Conservation (phyloP, 2,113 vertebrate genomes). For the Brevimyrus niger region DNA sequence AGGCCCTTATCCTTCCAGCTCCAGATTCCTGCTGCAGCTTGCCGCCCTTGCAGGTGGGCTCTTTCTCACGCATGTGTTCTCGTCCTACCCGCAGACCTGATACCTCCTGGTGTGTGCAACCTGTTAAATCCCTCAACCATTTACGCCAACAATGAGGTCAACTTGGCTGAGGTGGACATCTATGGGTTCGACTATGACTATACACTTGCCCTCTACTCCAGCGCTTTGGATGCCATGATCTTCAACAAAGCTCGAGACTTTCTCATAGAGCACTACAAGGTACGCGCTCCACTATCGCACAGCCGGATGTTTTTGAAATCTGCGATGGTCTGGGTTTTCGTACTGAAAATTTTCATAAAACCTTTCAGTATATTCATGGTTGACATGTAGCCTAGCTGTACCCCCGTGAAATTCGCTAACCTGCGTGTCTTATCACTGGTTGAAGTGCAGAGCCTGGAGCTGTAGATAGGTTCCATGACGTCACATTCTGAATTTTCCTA, state of each 20-base stretch:
- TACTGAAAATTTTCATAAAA: not conserved
- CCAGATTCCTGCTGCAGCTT: not conserved
- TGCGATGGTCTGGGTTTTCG: not conserved
- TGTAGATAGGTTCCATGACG: not conserved
- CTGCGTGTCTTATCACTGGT: not conserved
- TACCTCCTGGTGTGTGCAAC: conserved; percentile 68
- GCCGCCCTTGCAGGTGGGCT: not conserved
- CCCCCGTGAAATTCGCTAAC: not conserved
- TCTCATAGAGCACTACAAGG: conserved; percentile 65
- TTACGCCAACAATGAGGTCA: conserved; percentile 74
- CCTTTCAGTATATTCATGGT: not conserved
- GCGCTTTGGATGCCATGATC: conserved; percentile 57
- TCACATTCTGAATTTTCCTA: not conserved
- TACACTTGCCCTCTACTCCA: conserved; percentile 68
- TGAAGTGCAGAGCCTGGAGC: not conserved
- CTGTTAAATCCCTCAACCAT: conserved; percentile 64
- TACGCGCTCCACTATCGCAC: conserved; percentile 21
- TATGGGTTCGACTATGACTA: conserved; percentile 74
- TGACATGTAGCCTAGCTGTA: not conserved
- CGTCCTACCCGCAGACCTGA: conserved; percentile 52
- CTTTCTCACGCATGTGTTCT: not conserved
- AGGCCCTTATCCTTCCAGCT: not conserved
- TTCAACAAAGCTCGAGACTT: conserved; percentile 57
- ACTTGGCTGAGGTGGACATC: conserved; percentile 62
- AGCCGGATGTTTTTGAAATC: not conserved